phyloP scores from a whole-genome alignment of 1,140 invertebrate genomes.

The Lutraria rhynchaena region DNA sequence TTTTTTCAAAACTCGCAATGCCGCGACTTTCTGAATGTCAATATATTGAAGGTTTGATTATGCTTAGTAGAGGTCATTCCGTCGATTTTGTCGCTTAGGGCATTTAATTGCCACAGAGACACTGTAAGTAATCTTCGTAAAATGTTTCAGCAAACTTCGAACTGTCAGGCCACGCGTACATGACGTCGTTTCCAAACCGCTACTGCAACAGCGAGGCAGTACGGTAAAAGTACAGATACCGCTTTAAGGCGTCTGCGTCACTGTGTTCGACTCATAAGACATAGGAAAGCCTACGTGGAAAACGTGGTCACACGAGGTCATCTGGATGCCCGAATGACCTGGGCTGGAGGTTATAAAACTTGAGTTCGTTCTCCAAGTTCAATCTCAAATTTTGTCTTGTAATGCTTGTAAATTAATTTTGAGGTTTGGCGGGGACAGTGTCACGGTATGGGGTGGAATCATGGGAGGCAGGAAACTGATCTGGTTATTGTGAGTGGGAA shows the following conservation, averaged over 20 bases:
- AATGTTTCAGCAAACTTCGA: neutral
- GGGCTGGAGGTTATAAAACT: too few species aligned
- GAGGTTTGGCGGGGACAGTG: neutral
- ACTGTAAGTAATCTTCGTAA: slow-evolving; percentile 9
- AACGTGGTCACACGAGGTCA: neutral
- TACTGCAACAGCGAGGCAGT: slow-evolving; percentile 21
- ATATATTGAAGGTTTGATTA: neutral
- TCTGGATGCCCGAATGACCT: neutral
- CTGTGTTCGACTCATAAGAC: slow-evolving; percentile 15
- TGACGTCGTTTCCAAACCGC: slow-evolving; percentile 6
- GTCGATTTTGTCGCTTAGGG: slow-evolving; percentile 3
- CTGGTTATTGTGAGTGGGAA: slow-evolving; percentile 3
- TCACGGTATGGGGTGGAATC: slow-evolving; percentile 18
- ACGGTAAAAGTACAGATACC: neutral
- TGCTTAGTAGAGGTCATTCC: slow-evolving; percentile 12
- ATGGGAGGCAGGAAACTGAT: slow-evolving; percentile 35
- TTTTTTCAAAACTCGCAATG: slow-evolving; percentile 34
- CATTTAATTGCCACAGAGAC: slow-evolving; percentile 24
- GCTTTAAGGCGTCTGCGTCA: slow-evolving; percentile 16
- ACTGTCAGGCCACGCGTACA: neutral
- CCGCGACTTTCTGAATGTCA: neutral
- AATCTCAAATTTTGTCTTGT: slow-evolving; percentile 13
- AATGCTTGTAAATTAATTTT: neutral
- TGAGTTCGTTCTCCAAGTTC: neutral
- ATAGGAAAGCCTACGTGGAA: slow-evolving; percentile 4